A percentile compares a stretch with the other conserved stretches of the same genome.
Conservation (phyloP, 2,888 invertebrate genomes). For the Tetheella fluctuosa region DNA sequence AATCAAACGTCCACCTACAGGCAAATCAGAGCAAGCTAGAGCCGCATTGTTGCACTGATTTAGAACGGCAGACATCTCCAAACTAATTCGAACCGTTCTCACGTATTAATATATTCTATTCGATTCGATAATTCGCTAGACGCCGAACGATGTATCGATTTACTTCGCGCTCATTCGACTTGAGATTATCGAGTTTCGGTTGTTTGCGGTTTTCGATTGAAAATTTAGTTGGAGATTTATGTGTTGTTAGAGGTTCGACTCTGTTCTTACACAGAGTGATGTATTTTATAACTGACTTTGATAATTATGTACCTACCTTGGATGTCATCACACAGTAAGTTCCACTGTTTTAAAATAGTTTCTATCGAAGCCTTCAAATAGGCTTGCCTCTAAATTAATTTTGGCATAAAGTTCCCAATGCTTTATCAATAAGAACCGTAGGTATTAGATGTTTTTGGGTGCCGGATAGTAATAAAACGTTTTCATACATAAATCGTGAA, state of each 20-base stretch:
- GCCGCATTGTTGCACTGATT: conserved; percentile 78
- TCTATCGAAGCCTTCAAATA: too few species aligned
- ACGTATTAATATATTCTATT: conserved; percentile 83
- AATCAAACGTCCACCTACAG: conserved; percentile 58
- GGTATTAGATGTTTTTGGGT: too few species aligned
- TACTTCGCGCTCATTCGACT: conserved; percentile 30
- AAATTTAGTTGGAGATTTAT: conserved; percentile 23
- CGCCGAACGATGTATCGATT: conserved; percentile 76
- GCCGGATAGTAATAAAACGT: too few species aligned
- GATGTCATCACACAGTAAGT: too few species aligned
- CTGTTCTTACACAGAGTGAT: not conserved
- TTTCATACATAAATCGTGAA: too few species aligned
- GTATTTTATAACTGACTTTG: not conserved
- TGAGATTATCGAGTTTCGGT: conserved; percentile 26
- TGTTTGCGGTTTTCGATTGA: conserved; percentile 22
- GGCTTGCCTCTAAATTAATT: too few species aligned
- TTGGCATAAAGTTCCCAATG: too few species aligned
- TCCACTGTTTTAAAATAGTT: too few species aligned
- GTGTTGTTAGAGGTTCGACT: not conserved
- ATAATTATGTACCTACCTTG: too few species aligned
- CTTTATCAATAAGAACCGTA: too few species aligned
- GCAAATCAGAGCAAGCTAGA: conserved; percentile 75
- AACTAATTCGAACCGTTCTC: conserved; percentile 76
- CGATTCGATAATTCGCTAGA: conserved; percentile 71
- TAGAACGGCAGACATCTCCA: conserved; percentile 79